A percentile compares a stretch with the other conserved stretches of the same genome.
phyloP scores from a whole-genome alignment of 2,797 vertebrate species.

The Clarias fuscus region DNA sequence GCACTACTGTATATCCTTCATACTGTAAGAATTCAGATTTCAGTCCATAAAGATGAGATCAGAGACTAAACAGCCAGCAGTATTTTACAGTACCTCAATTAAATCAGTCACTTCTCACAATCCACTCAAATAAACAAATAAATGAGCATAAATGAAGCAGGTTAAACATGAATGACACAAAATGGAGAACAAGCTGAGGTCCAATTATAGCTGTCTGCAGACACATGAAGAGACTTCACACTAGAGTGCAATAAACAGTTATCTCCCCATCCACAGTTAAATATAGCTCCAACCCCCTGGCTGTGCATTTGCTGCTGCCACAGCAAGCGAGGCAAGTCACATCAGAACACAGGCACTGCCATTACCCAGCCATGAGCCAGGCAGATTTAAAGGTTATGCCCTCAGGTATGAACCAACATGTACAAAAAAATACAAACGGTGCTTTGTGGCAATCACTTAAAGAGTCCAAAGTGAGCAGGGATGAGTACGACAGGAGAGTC shows the following conservation, averaged over 20 bases:
- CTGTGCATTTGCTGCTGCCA: conserved; percentile 37
- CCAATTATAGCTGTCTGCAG: conserved; percentile 41
- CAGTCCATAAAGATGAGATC: background rate
- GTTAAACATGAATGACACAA: conserved; percentile 38
- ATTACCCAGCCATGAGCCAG: conserved; percentile 44
- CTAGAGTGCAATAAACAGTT: conserved; percentile 46
- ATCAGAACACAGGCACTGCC: conserved; percentile 47
- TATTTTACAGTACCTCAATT: background rate
- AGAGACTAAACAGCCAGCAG: background rate
- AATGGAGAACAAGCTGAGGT: conserved; percentile 26
- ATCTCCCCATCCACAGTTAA: conserved; percentile 45
- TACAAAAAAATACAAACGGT: conserved; percentile 42
- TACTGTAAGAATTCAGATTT: background rate
- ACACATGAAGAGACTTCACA: conserved; percentile 37
- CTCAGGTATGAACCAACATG: conserved; percentile 40
- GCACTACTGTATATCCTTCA: background rate
- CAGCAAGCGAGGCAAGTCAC: conserved; percentile 35
- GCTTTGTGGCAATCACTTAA: conserved; percentile 32
- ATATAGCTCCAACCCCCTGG: conserved; percentile 49
- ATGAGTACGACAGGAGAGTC: background rate
- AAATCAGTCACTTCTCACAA: conserved; percentile 16
- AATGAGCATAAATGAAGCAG: conserved; percentile 12
- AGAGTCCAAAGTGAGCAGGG: conserved; percentile 16
- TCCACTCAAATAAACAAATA: conserved; percentile 34
- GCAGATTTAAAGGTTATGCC: conserved; percentile 46